Evolutionary conservation across 2,797 vertebrate species (phyloP).

Genomic region (Danio choprae): DNA sequence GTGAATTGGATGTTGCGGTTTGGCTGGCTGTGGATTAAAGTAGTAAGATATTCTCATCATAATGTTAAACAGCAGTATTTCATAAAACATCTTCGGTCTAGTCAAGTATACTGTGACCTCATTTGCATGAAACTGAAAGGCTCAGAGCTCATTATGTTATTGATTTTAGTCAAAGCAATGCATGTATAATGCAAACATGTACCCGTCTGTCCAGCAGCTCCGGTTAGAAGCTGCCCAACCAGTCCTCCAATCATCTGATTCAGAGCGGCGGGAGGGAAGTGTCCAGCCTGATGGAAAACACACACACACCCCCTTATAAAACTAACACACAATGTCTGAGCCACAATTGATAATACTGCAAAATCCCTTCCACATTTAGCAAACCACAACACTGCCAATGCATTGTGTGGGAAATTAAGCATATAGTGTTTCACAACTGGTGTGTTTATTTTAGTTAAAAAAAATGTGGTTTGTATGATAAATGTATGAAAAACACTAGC

Average conservation of each 20-base stretch:
- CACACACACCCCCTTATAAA: neutral
- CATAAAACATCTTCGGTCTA: neutral
- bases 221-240: slow-evolving; percentile 88
- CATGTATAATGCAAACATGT: neutral
- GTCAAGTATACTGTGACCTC: neutral
- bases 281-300: slow-evolving; percentile 56
- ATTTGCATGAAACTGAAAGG: neutral
- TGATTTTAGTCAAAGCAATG: neutral
- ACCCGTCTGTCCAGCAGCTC: slow-evolving; percentile 67
- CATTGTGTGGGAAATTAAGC: neutral
- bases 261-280: slow-evolving; percentile 83
- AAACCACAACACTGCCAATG: neutral
- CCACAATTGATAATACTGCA: neutral
- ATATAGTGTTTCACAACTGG: neutral
- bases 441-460: no score
- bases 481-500: no score
- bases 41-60: neutral
- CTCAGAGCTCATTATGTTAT: neutral
- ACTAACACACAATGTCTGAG: neutral
- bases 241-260: slow-evolving; percentile 93
- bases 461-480: no score
- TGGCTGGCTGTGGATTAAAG: slow-evolving; percentile 63
- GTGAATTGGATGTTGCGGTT: slow-evolving; percentile 66
- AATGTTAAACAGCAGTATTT: no score
- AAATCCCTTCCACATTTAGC: neutral